A percentile compares a stretch with the other conserved stretches of the same genome.
Evolutionary conservation across 2,797 vertebrate genomes (phyloP).

Genomic region (Falco novaeseelandiae): DNA sequence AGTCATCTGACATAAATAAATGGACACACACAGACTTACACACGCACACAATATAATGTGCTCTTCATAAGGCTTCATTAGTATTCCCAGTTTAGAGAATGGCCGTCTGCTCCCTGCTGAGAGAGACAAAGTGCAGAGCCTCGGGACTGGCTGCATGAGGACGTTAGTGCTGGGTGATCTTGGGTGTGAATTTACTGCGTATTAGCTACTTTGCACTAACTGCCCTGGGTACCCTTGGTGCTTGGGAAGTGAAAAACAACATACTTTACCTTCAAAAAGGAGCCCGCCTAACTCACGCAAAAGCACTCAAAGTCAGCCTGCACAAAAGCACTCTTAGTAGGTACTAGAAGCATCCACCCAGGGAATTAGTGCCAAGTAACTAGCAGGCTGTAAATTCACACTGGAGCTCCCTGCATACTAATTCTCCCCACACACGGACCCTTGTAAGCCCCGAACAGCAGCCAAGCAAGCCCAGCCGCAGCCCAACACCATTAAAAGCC

Average conservation of each 20-base stretch:
- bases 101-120: slow-evolving; percentile 37
- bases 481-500: neutral
- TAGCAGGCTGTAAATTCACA: neutral
- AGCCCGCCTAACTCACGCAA: neutral
- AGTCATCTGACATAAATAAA: neutral
- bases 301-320: neutral
- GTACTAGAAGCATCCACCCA: neutral
- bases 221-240: neutral
- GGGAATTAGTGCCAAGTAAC: neutral
- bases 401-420: neutral
- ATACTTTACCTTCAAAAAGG: neutral
- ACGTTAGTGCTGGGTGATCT: neutral
- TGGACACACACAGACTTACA: neutral
- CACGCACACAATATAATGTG: neutral
- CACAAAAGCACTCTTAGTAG: neutral
- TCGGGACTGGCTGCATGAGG: neutral
- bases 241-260: neutral
- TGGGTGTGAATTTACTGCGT: slow-evolving; percentile 17
- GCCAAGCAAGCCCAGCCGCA: neutral
- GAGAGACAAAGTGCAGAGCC: slow-evolving; percentile 42
- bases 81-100: neutral
- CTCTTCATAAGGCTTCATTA: neutral
- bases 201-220: neutral
- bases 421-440: neutral
- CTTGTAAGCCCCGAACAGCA: neutral